These are phyloP conservation scores for Pycnomerus fuliginosus DNA, from an alignment of 2,888 invertebrate species.

Conservation along the genomic window DNA sequence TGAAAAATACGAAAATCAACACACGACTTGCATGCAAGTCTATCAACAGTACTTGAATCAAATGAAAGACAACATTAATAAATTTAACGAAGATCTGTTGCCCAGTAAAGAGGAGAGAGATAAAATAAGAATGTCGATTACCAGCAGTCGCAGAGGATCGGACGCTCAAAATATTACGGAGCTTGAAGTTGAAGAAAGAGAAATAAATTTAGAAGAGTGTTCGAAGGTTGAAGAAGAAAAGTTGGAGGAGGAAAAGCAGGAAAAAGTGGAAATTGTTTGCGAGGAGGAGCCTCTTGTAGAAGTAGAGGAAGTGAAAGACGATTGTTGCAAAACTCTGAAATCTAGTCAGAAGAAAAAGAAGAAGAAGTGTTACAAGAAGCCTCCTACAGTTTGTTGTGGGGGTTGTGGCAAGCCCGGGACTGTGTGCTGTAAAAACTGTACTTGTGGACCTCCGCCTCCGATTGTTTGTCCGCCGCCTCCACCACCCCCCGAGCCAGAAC, in stretches of 20 bases:
- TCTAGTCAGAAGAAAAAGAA: background rate
- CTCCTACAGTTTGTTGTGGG: conserved; percentile 2
- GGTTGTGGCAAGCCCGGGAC: background rate
- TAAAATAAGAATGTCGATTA: too few relatives aligned
- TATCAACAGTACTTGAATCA: conserved; percentile 33
- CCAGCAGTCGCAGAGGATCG: background rate
- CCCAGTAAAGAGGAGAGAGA: conserved; percentile 11
- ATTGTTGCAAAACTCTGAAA: background rate
- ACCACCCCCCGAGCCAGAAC: conserved; percentile 5
- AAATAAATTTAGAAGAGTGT: conserved; percentile 1
- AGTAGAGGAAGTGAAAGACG: background rate
- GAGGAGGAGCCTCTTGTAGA: background rate
- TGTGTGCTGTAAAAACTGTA: conserved; percentile 4
- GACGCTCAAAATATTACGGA: background rate
- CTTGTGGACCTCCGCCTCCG: conserved; percentile 2
- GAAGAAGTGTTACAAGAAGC: background rate
- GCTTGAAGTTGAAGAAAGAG: conserved; percentile 1
- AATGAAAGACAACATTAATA: conserved; percentile 29
- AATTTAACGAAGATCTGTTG: conserved; percentile 30
- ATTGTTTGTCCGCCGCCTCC: too few relatives aligned
- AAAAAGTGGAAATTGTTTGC: background rate
- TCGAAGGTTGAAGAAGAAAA: background rate
- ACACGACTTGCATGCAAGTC: conserved; percentile 37
- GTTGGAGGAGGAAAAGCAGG: background rate
- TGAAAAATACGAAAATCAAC: conserved; percentile 37